phyloP scores from a whole-genome alignment of 1,140 invertebrate genomes.

The Bombus turneri region DNA sequence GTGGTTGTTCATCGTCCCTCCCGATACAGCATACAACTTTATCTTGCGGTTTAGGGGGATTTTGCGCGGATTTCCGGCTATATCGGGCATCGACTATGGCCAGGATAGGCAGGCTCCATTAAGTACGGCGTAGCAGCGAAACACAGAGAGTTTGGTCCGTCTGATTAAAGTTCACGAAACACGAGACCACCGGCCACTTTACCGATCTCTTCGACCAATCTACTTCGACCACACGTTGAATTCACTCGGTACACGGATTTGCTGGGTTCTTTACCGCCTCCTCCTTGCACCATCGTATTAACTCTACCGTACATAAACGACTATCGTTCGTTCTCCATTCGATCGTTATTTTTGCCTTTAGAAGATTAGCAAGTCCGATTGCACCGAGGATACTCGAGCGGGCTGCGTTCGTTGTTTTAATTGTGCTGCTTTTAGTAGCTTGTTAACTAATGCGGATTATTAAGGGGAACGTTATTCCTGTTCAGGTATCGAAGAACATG shows the following conservation, averaged over 20 bases:
- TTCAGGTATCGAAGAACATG: background rate
- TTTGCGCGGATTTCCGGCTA: slow-evolving; percentile 45
- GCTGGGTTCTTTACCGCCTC: background rate
- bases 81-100: background rate
- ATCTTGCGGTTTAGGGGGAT: slow-evolving; percentile 48
- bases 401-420: slow-evolving; percentile 3
- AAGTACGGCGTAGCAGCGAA: slow-evolving; percentile 35
- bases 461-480: slow-evolving; percentile 14
- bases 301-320: background rate
- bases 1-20: slow-evolving; percentile 6
- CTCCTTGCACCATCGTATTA: background rate
- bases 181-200: slow-evolving; percentile 50
- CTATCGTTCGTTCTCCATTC: background rate
- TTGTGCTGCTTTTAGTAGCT: slow-evolving; percentile 1
- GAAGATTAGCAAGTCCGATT: slow-evolving; percentile 22
- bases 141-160: slow-evolving; percentile 23
- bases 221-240: slow-evolving; percentile 41
- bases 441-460: slow-evolving; percentile 37
- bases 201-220: slow-evolving; percentile 60
- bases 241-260: slow-evolving; percentile 43
- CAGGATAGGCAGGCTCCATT: slow-evolving; percentile 56
- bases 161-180: slow-evolving; percentile 65
- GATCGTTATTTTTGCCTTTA: slow-evolving; percentile 5
- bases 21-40: slow-evolving; percentile 46
- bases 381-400: background rate